phyloP scores from a whole-genome alignment of 2,113 vertebrate species.

The Alosa alosa region DNA sequence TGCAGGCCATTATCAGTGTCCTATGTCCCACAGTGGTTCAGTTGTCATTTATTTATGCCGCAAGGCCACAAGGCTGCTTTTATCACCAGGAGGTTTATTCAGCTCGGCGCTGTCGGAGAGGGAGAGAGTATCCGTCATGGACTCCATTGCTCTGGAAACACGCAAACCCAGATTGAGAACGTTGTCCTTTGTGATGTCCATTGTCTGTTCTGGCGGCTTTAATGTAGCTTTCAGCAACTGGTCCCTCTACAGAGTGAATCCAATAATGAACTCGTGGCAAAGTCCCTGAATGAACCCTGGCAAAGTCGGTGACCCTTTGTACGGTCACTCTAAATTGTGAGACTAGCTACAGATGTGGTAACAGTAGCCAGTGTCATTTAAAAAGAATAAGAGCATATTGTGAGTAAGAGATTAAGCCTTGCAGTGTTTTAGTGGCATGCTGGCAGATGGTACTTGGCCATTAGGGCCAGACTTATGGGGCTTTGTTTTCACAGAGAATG shows the following conservation, averaged over 20 bases:
- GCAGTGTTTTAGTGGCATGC: background rate
- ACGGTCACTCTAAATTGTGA: background rate
- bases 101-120: background rate
- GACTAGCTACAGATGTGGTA: background rate
- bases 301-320: background rate
- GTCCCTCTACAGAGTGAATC: background rate
- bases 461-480: background rate
- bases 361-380: background rate
- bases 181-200: background rate
- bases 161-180: background rate
- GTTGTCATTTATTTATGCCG: constrained; percentile 41
- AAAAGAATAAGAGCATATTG: background rate
- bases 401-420: background rate
- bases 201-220: background rate
- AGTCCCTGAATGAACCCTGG: background rate
- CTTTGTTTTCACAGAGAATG: background rate
- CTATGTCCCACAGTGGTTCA: background rate
- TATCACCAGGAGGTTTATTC: background rate
- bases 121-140: background rate
- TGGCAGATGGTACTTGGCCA: constrained; percentile 5
- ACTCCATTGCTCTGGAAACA: background rate
- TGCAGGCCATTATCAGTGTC: constrained; percentile 1
- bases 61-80: constrained; percentile 25
- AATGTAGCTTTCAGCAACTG: background rate
- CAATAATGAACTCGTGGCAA: background rate